Evolutionary conservation across 2,888 invertebrate species (phyloP), one percentile per base, ranked within the genome.

Genomic region (Pyralis farinalis): DNA sequence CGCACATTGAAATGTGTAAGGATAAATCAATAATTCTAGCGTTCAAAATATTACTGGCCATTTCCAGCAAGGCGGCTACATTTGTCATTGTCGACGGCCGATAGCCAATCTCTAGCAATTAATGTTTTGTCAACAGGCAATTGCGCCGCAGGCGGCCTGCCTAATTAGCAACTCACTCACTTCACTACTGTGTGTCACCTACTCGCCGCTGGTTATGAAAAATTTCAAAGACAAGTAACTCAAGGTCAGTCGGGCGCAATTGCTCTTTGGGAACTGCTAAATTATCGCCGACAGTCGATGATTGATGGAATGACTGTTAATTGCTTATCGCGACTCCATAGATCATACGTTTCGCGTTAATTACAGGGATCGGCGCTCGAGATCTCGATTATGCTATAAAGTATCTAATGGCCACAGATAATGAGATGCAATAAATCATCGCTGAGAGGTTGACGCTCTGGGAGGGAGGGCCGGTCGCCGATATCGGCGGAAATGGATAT

Each of bases 401-500:
- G 59, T 66, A 67, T 68, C 71, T 69, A 63, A 63, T 63, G 51
- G 58, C 51, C 53, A 57, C 46, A 49, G 55, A 61, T 77, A 75
- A 74, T 75, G 63, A 70, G 61, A 60, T 56, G 61, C 52, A 58
- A 74, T 78, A 71, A 73, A 77, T 79, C 71, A 72, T 65, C 43
- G 43, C 7, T 25, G 49, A 40, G 55, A 57, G 61, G 60, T 64
- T 69, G 66, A 66, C 62, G 62, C 58, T 46, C 55, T 55, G 46
- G 49, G 51, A 47, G 54, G 58, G 52, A 52, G 53, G 47, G 45
- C 45, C 45, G 51, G 58, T 57, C 63, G 58, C 57, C 51, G 65
- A 65, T 74, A 71, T 64, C 68, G 67, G 49, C 68, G 75, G 79
- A 80, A 76, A 70, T 76, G 71, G 66, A 70, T 71, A 71, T 73